Evolutionary conservation across 2,113 vertebrate genomes (phyloP).

Genomic region (Alouatta palliata): DNA sequence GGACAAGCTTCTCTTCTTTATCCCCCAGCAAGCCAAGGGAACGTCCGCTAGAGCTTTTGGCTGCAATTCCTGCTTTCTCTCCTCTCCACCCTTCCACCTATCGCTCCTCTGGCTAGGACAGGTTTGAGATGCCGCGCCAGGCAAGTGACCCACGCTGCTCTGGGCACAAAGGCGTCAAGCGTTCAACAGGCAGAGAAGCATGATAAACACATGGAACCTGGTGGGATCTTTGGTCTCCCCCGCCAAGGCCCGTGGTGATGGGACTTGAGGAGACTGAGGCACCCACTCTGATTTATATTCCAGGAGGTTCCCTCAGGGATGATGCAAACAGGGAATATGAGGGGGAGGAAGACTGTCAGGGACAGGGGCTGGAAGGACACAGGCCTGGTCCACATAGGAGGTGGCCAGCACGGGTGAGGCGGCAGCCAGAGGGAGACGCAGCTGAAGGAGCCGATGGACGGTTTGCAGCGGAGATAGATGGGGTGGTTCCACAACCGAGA

Average conservation of each 20-base stretch:
- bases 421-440: neutral
- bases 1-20: neutral
- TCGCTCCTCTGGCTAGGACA: neutral
- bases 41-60: neutral
- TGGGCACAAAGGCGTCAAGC: neutral
- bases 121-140: neutral
- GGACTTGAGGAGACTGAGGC: neutral
- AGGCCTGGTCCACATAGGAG: neutral
- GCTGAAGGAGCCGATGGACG: neutral
- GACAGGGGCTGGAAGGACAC: neutral
- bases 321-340: neutral
- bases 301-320: neutral
- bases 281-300: neutral
- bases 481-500: neutral
- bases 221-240: neutral
- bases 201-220: neutral
- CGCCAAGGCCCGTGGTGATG: neutral
- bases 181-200: neutral
- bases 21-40: neutral
- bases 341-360: neutral
- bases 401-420: accelerated
- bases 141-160: neutral
- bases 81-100: neutral
- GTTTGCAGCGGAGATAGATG: neutral
- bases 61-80: neutral